These are phyloP conservation scores for Heliconius nattereri DNA, from an alignment of 1,140 invertebrate genomes.

Conservation along the genomic window DNA sequence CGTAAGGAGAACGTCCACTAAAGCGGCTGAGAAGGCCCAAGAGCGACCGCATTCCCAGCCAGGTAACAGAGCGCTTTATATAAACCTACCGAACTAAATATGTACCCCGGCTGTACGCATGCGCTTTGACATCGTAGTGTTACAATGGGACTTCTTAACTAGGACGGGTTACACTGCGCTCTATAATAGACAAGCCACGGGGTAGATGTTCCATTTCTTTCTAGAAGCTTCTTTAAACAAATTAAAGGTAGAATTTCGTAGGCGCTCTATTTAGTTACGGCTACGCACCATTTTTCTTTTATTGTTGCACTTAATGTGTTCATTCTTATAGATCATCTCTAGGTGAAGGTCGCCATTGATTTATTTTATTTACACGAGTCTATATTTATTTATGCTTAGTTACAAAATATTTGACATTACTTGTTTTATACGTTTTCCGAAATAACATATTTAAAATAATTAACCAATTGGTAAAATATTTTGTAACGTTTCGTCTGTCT, in stretches of 20 bases:
- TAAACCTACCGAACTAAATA: conserved; percentile 59
- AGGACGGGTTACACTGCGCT: conserved; percentile 69
- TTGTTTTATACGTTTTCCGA: neutral
- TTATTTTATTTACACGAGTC: conserved; percentile 1
- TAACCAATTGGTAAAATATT: neutral
- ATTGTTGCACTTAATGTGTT: conserved; percentile 53
- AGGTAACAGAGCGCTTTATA: conserved; percentile 79
- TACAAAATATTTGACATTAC: conserved; percentile 7
- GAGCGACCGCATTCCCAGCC: conserved; percentile 82
- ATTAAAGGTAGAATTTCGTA: conserved; percentile 47
- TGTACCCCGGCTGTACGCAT: conserved; percentile 67
- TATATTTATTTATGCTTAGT: conserved; percentile 11
- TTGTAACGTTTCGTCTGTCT: conserved; percentile 6
- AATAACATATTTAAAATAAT: neutral
- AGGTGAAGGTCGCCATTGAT: conserved; percentile 33
- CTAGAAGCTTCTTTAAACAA: conserved; percentile 49
- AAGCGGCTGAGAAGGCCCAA: conserved; percentile 82
- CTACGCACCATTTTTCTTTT: conserved; percentile 62
- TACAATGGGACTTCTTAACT: conserved; percentile 51
- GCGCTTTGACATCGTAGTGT: conserved; percentile 64
- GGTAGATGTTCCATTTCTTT: conserved; percentile 55
- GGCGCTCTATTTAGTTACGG: conserved; percentile 53
- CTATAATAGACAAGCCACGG: conserved; percentile 54
- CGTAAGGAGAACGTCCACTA: conserved; percentile 82
- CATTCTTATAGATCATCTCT: conserved; percentile 29